These are phyloP conservation scores for Colaptes auratus DNA, from an alignment of 2,113 vertebrate genomes.

Conservation along the genomic window DNA sequence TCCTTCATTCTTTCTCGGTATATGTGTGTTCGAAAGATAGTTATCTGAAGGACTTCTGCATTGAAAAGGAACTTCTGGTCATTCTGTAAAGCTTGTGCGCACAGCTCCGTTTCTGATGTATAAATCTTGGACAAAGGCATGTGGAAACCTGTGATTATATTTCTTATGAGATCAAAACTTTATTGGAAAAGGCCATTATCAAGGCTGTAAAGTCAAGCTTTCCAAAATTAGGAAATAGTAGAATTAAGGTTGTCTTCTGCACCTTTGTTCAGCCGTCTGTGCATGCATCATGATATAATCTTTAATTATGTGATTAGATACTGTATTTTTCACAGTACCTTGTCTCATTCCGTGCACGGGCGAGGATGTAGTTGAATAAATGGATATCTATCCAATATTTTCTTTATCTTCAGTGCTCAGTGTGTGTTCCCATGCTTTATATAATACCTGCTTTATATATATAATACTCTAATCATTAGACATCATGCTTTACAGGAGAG, in stretches of 20 bases:
- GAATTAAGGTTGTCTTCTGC: constrained; percentile 21
- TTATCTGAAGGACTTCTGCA: neutral
- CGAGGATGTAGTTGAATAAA: neutral
- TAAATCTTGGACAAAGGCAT: constrained; percentile 19
- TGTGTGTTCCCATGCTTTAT: neutral
- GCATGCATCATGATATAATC: constrained; percentile 36
- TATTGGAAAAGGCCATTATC: constrained; percentile 37
- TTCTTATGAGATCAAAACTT: constrained; percentile 33
- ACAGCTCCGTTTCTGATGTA: neutral
- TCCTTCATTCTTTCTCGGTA: constrained; percentile 11
- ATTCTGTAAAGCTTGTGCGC: neutral
- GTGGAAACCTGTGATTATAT: neutral
- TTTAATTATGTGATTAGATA: constrained; percentile 59
- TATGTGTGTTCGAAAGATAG: constrained; percentile 32
- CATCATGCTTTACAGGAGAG: neutral
- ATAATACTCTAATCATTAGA: neutral
- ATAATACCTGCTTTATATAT: neutral
- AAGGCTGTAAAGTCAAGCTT: constrained; percentile 45
- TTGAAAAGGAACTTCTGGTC: neutral
- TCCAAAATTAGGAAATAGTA: constrained; percentile 34
- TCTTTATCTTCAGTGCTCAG: neutral
- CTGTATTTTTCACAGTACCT: constrained; percentile 20
- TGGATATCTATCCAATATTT: constrained; percentile 16
- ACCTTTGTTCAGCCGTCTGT: constrained; percentile 38
- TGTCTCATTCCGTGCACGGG: neutral